Base-by-base conservation (phyloP, 2,888 invertebrate species). In the Oligia strigilis region DNA sequence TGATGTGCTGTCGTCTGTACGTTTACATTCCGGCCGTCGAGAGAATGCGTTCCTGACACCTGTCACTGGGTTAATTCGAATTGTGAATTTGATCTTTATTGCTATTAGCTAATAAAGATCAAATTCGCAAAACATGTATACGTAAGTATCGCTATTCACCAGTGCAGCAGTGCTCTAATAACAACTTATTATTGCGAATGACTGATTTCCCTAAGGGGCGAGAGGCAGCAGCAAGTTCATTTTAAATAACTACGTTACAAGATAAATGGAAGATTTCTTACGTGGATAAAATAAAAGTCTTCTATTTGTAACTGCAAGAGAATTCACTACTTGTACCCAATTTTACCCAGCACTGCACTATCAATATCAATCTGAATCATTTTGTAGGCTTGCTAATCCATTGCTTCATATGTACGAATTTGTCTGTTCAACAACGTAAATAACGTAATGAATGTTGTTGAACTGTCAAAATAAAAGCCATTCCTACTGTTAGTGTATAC, bases 181-280 rank as follows among this genome's bases (percentile, higher is more conserved):
- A 58, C 55, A 60, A 36, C 23, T 46, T 52, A 23, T 64, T 69
- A 83, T 40, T 72, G 29, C 67, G 46, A 77, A 46, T 64, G 29
- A 58, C 72, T 83, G 67, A 81, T 81, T 81, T 81, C 81, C 83
- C 78, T 62, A 5, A 29, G 84, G 77, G 5, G 1, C 19, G 4
- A 29, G 5, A 55, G 1, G 8, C 19, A 19, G 60, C 13, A 23
- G 58, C 43, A 46, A 62, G 6, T 69, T 69, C 2, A 49, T 43
- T 80, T 55, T 17, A 49, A 73, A 73, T 36, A 29, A 43, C 11
- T 55, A 36, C 66, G 9, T 58, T 58, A 40, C 3, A 9, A 46
- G 9, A 36, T 79, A 5, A 58, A 65, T 55, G 4, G 36, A n/a
- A 36, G 1, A 14, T 49, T 43, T 1, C 58, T n/a, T 11, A 70